Conservation (phyloP, 2,797 vertebrate genomes). For the Gymnothorax reevesii region DNA sequence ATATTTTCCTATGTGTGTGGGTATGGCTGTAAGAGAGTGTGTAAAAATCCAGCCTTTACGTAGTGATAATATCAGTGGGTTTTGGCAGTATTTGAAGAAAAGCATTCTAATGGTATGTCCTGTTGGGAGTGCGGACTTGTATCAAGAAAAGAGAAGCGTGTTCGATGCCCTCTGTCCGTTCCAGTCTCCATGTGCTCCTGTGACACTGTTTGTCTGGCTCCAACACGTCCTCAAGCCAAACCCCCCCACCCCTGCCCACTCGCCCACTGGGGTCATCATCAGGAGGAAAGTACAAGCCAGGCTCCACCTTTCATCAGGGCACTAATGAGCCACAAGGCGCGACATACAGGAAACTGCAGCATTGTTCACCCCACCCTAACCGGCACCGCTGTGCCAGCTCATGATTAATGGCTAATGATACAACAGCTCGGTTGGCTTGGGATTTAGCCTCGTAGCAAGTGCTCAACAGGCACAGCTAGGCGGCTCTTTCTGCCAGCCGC, state of each 20-base stretch:
- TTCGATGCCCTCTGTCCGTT: not conserved
- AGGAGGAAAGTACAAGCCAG: conserved; percentile 69
- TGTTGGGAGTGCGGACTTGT: not conserved
- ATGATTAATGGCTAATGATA: conserved; percentile 16
- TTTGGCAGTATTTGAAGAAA: not conserved
- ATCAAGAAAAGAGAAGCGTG: not conserved
- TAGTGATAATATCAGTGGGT: not conserved
- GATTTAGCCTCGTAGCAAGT: conserved; percentile 16
- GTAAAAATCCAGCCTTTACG: not conserved
- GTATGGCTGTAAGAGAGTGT: not conserved
- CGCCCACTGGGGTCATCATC: conserved; percentile 35
- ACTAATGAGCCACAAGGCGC: conserved; percentile 71
- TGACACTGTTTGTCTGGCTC: not conserved
- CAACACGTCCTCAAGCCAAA: too few species aligned
- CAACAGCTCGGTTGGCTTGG: not conserved
- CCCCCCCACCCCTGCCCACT: not conserved
- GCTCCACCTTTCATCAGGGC: conserved; percentile 66
- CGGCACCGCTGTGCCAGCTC: conserved; percentile 55
- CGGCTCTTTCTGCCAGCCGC: conserved; percentile 30
- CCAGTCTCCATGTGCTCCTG: not conserved
- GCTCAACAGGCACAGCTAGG: conserved; percentile 26
- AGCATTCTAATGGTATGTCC: not conserved
- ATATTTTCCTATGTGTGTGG: not conserved
- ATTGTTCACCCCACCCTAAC: conserved; percentile 63
- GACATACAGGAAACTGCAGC: conserved; percentile 65